A percentile compares a stretch with the other conserved stretches of the same genome.
These are phyloP conservation scores for Lacerta viridis DNA, from an alignment of 2,797 vertebrate genomes.

Conservation along the genomic window DNA sequence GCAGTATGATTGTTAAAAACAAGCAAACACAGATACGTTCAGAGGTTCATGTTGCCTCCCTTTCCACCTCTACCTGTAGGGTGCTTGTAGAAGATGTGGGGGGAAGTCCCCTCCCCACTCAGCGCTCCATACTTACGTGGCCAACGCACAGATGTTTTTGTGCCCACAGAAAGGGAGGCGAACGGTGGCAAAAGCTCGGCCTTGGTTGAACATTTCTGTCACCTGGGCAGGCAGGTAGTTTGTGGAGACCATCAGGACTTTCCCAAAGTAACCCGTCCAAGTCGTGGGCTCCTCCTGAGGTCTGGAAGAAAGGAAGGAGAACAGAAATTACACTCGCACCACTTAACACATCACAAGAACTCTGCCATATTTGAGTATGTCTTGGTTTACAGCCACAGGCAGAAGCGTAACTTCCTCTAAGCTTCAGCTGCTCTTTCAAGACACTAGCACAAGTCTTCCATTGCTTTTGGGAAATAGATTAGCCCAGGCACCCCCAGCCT, in stretches of 20 bases:
- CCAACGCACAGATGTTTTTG: slow-evolving; percentile 97
- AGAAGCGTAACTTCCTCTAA: too few species aligned
- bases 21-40: too few species aligned
- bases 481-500: too few species aligned
- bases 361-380: neutral
- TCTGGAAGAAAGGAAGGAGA: slow-evolving; percentile 74
- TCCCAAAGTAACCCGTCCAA: slow-evolving; percentile 97
- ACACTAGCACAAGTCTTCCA: neutral
- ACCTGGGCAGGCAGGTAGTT: slow-evolving; percentile 98
- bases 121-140: slow-evolving; percentile 86
- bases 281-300: slow-evolving; percentile 98
- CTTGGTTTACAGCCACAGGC: neutral
- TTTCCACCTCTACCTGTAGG: neutral
- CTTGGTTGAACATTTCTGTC: slow-evolving; percentile 99
- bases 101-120: fast-evolving
- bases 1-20: neutral
- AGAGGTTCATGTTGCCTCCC: fast-evolving
- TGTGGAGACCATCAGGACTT: slow-evolving; percentile 96
- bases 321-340: too few species aligned
- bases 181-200: slow-evolving; percentile 96
- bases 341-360: neutral
- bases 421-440: neutral
- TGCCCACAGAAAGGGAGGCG: slow-evolving; percentile 97
- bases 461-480: neutral
- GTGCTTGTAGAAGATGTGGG: neutral